These are phyloP conservation scores for Mythimna lalbum DNA, from an alignment of 2,888 invertebrate genomes.

Conservation along the genomic window DNA sequence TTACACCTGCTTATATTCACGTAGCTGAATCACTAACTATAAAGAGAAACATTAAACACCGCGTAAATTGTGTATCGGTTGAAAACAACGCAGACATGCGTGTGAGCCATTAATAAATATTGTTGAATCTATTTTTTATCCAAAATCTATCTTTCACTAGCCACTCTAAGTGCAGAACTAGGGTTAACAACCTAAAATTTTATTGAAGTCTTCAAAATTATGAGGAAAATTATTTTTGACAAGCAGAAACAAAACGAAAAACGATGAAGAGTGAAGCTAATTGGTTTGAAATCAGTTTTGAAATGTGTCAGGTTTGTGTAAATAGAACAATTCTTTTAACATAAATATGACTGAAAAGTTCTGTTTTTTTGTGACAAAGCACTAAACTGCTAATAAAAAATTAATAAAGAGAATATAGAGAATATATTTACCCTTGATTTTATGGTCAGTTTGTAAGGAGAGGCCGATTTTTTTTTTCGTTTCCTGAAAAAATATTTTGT, in stretches of 20 bases:
- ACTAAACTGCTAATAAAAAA: too few species aligned
- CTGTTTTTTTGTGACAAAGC: neutral
- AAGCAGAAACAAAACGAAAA: neutral
- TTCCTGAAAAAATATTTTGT: too few species aligned
- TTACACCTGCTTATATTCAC: slow-evolving; percentile 46
- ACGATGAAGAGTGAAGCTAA: slow-evolving; percentile 3
- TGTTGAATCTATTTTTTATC: slow-evolving; percentile 37
- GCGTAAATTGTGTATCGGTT: slow-evolving; percentile 41
- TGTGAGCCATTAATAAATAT: slow-evolving; percentile 42
- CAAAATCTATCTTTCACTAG: slow-evolving; percentile 65
- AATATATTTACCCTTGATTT: neutral
- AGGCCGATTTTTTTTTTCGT: neutral
- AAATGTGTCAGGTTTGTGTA: neutral
- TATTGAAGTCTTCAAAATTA: neutral
- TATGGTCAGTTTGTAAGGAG: too few species aligned
- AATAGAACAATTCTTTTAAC: too few species aligned
- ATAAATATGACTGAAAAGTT: too few species aligned
- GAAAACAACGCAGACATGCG: slow-evolving; percentile 45
- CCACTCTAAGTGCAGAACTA: slow-evolving; percentile 49
- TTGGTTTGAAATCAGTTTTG: neutral
- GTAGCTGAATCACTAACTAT: slow-evolving; percentile 48
- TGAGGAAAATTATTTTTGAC: neutral
- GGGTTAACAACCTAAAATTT: slow-evolving; percentile 37
- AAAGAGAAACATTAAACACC: slow-evolving; percentile 47
- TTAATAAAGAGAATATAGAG: neutral